Conservation (phyloP, 2,888 invertebrate species). For the Ochropleura leucogaster region DNA sequence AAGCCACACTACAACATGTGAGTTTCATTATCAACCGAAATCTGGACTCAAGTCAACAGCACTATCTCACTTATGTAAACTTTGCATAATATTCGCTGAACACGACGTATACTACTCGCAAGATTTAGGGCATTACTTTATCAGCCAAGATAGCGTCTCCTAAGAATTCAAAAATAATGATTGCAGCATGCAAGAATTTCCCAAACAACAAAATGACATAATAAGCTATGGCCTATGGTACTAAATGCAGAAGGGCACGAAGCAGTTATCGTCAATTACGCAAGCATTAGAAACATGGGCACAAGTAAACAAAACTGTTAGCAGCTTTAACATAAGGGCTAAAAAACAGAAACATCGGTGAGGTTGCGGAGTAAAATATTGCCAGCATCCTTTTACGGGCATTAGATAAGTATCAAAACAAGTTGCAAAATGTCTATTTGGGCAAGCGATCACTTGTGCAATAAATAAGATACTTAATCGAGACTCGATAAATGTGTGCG, state of each 20-base stretch:
- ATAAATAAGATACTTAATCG: slow-evolving; percentile 71
- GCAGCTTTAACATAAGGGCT: slow-evolving; percentile 73
- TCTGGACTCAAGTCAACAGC: slow-evolving; percentile 64
- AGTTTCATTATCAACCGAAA: slow-evolving; percentile 68
- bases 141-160: slow-evolving; percentile 53
- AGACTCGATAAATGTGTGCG: slow-evolving; percentile 69
- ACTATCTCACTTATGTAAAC: slow-evolving; percentile 67
- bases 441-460: slow-evolving; percentile 69
- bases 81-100: slow-evolving; percentile 68
- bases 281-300: slow-evolving; percentile 67
- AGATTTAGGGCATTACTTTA: slow-evolving; percentile 64
- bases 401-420: slow-evolving; percentile 69
- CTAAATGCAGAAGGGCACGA: slow-evolving; percentile 76
- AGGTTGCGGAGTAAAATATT: slow-evolving; percentile 59
- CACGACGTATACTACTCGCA: slow-evolving; percentile 48
- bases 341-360: slow-evolving; percentile 67
- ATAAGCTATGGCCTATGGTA: slow-evolving; percentile 68
- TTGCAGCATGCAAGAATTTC: slow-evolving; percentile 57
- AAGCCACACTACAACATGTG: slow-evolving; percentile 64
- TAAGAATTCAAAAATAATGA: slow-evolving; percentile 46
- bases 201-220: slow-evolving; percentile 72
- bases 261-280: slow-evolving; percentile 77
- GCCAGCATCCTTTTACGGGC: slow-evolving; percentile 62
- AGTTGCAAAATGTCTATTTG: slow-evolving; percentile 71
- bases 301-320: slow-evolving; percentile 80